Conservation (phyloP, 2,113 vertebrate species). For the Rana temporaria region DNA sequence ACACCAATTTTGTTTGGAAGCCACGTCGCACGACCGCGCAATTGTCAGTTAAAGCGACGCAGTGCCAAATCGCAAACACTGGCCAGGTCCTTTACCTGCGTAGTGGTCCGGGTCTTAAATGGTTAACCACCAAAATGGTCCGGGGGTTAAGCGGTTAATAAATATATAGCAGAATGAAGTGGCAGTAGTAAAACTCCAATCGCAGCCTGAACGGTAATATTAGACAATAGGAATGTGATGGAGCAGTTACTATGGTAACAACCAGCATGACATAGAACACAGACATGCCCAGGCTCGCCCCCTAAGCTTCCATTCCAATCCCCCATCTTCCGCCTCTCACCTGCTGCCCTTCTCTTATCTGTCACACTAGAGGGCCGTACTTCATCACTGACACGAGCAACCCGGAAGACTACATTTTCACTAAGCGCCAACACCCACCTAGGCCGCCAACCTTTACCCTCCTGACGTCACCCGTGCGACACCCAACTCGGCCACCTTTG, state of each 20-base stretch:
- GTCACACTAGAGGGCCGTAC: neutral
- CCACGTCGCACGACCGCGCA: too few species aligned
- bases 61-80: too few species aligned
- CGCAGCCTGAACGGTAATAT: too few species aligned
- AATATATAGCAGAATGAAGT: too few species aligned
- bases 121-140: too few species aligned
- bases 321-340: neutral
- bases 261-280: neutral
- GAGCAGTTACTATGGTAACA: neutral
- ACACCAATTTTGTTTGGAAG: too few species aligned
- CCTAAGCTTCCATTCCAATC: neutral
- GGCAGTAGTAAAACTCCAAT: too few species aligned
- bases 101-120: too few species aligned
- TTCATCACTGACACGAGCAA: neutral
- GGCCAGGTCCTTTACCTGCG: too few species aligned
- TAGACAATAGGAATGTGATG: neutral
- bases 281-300: neutral
- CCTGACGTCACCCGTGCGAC: neutral
- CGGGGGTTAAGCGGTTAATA: too few species aligned
- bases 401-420: neutral
- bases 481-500: neutral
- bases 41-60: too few species aligned
- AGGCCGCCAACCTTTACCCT: rapidly evolving
- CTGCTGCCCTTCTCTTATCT: neutral
- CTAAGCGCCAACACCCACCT: neutral